These are phyloP conservation scores for Prorops nasuta DNA, from an alignment of 1,140 invertebrate species.

Conservation along the genomic window DNA sequence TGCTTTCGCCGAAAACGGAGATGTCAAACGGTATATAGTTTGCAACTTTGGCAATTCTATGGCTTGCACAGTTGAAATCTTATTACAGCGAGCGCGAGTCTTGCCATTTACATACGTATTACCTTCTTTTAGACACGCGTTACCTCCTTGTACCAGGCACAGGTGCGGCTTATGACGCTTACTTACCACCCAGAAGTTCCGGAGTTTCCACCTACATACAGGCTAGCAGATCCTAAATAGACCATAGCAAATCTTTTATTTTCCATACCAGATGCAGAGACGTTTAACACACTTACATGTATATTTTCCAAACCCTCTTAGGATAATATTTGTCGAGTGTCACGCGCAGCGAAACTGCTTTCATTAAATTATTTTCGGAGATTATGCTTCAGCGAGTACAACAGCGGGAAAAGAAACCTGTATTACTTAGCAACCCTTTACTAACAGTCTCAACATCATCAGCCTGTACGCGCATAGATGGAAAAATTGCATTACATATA, in stretches of 20 bases:
- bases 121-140: conserved; percentile 34
- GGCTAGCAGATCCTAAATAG: conserved; percentile 7
- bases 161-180: conserved; percentile 28
- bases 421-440: no score
- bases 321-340: no score
- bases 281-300: no score
- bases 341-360: no score
- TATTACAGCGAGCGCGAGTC: background rate
- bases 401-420: no score
- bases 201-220: conserved; percentile 12
- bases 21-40: no score
- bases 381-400: no score
- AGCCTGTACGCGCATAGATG: conserved; percentile 14
- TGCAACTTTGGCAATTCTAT: conserved; percentile 3
- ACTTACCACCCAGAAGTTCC: conserved; percentile 1
- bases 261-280: no score
- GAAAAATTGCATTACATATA: conserved; percentile 20
- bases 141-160: conserved; percentile 25
- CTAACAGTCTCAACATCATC: no score
- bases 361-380: no score
- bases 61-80: conserved; percentile 20
- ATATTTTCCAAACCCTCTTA: no score
- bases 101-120: conserved; percentile 31
- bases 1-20: no score
- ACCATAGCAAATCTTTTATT: conserved; percentile 13